Evolutionary conservation across 2,888 invertebrate genomes (phyloP), one percentile per base, ranked within the genome.

Genomic region (Tortricodes alternella): DNA sequence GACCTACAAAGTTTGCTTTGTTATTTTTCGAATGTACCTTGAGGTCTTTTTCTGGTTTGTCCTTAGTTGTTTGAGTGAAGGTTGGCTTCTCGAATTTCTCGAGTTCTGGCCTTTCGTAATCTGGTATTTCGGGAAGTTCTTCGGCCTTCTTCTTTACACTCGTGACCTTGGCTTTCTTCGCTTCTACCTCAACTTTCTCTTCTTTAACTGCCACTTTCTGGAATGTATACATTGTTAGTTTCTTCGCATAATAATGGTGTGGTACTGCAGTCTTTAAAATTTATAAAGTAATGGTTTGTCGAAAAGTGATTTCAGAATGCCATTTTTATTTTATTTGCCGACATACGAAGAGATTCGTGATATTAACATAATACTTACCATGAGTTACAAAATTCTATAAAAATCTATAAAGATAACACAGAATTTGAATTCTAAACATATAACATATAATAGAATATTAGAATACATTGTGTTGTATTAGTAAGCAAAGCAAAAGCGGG

Each of bases 41-140:
- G 21, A 11, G 34, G 49, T 83, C 83, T 68, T 77, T 91, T 71
- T 85, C 92, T 72, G 85, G 90, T 74, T 85, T 92, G 32, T 83
- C 91, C 58, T 85, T 89, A 1, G 79, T 87, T 52, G 92, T 86
- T 8, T 90, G 91, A 38, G 86, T 91, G 32, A 91, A 91, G 6
- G 91, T 89, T 1, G 89, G 85, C 62, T 92, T 91, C 77, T 94
- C 94, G 68, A 93, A 95, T 79, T 92, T 93, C 73, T 95, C 95
- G 56, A 95, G 89, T 2, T 93, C 94, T 1, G 95, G 94, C 64
- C 95, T 92, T 24, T 96, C 96, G 71, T 96, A 96, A 77, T 96
- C 96, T 7, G 94, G 92, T 49, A 93, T 90, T 80, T 93, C 93
- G 2, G 93, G 93, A 21, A 93, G 77, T 15, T 92, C 93, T 66